Base-by-base conservation (phyloP, 2,113 vertebrate species). In the Rhynchopsitta pachyrhyncha region DNA sequence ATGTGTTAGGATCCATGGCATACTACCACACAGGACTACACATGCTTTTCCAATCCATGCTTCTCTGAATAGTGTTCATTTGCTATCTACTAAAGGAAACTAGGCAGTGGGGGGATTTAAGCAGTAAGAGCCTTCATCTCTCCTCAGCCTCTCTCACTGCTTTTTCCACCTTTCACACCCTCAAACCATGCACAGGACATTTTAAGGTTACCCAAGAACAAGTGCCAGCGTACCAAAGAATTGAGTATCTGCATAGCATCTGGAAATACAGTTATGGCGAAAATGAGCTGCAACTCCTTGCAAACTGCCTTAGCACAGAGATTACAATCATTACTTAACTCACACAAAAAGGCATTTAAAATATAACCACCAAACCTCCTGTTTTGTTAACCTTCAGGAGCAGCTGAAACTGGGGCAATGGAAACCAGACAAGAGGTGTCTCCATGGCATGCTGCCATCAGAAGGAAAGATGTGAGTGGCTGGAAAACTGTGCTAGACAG, bases 31-130 rank as follows among this genome's bases (percentile, higher is more conserved):
- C 1, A 13, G 6, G 55, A 33, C 13, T 31, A 46, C 4, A 10
- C 0, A 0, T 6, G 42, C 29, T 17, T 68, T 73, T 33, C 37
- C 7, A 22, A 13, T 17, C 41, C 10, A 16, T n/a, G 18, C 12
- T 52, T 42, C 66, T 64, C 50, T n/a, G 37, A 64, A 10, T 29
- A 59, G 37, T 11, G 4, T 7, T 68, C 1, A 0, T 57, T 80
- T 70, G n/a, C 11, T 49, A 1, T 5, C 37, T 71, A 3, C 8
- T 60, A 18, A 68, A 87, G 33, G 57, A 82, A 78, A 60, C 1
- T 10, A 78, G 13, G 8, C 1, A 1, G 6, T 17, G 5, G 5
- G 10, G 6, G 4, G 7, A 39, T 59, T 59, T 57, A 23, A 76
- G 53, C 6, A 60, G 23, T n/a, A 28, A 66, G 79, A 85, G 5